Conservation (phyloP, 1,140 invertebrate genomes). For the Ditylenchus dipsaci region DNA sequence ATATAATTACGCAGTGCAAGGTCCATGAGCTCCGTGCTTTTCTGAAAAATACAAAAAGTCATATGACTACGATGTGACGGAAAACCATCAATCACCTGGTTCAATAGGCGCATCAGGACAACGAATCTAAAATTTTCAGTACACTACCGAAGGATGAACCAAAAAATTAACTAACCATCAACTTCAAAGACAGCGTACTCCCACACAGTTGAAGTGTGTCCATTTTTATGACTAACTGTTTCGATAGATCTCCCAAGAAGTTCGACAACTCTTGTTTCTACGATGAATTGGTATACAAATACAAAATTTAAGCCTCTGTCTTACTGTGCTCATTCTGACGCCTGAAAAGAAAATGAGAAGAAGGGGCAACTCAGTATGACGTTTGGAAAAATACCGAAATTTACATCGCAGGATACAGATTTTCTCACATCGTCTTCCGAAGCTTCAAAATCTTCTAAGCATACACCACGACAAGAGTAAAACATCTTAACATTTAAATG, state of each 20-base stretch:
- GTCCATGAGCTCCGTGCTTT: slow-evolving; percentile 89
- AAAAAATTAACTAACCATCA: slow-evolving; percentile 67
- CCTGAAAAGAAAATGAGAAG: neutral
- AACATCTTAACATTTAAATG: slow-evolving; percentile 55
- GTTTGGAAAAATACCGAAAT: slow-evolving; percentile 75
- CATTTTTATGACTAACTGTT: slow-evolving; percentile 75
- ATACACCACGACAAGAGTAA: slow-evolving; percentile 14
- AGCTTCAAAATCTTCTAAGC: slow-evolving; percentile 36
- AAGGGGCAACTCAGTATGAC: neutral
- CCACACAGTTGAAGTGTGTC: slow-evolving; percentile 70
- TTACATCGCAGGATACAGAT: slow-evolving; percentile 90
- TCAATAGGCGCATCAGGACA: slow-evolving; percentile 79
- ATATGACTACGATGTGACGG: too few relatives aligned
- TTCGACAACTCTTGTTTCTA: slow-evolving; percentile 70
- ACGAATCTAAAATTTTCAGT: slow-evolving; percentile 61
- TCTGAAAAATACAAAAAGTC: too few relatives aligned
- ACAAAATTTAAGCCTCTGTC: neutral
- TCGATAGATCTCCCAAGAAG: slow-evolving; percentile 75
- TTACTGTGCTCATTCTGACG: too few relatives aligned
- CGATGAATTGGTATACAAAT: slow-evolving; percentile 67
- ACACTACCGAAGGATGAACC: neutral
- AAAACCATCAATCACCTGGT: too few relatives aligned
- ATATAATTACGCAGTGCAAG: slow-evolving; percentile 77
- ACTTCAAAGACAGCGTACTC: slow-evolving; percentile 77
- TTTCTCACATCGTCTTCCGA: slow-evolving; percentile 68